phyloP scores from a whole-genome alignment of 2,888 invertebrate species.

The Hirtodrosophila duncani region DNA sequence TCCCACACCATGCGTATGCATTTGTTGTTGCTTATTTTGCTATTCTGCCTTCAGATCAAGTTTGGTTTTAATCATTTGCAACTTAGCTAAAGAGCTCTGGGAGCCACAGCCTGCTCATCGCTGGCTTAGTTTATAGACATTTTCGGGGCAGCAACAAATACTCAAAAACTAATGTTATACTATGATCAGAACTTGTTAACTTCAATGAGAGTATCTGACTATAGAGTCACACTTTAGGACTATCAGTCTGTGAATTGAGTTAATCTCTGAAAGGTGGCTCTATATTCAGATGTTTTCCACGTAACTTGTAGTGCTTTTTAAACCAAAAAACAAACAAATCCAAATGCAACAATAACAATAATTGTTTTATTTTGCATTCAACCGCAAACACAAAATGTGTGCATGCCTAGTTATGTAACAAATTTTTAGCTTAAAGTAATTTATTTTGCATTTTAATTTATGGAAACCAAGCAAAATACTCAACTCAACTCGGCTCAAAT shows the following conservation, averaged over 20 bases:
- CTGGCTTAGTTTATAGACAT: too few species aligned
- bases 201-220: too few species aligned
- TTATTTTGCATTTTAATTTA: conserved; percentile 49
- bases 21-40: too few species aligned
- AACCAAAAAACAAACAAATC: conserved; percentile 50
- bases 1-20: too few species aligned
- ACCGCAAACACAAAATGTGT: conserved; percentile 43
- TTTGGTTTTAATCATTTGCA: too few species aligned
- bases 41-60: too few species aligned
- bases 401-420: conserved; percentile 49
- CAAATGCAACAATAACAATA: conserved; percentile 25
- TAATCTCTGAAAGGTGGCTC: too few species aligned
- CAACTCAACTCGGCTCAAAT: conserved; percentile 49
- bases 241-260: too few species aligned
- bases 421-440: conserved; percentile 51
- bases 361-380: conserved; percentile 13
- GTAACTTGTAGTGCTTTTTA: conserved; percentile 55
- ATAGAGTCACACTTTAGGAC: too few species aligned
- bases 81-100: too few species aligned
- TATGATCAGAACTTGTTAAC: conserved; percentile 22
- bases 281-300: too few species aligned
- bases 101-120: too few species aligned
- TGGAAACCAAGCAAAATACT: conserved; percentile 50
- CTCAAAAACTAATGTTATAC: conserved; percentile 38
- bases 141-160: conserved; percentile 47